A percentile compares a stretch with the other conserved stretches of the same genome.
phyloP scores from a whole-genome alignment of 2,888 invertebrate species.

The Anthoptus insignis region DNA sequence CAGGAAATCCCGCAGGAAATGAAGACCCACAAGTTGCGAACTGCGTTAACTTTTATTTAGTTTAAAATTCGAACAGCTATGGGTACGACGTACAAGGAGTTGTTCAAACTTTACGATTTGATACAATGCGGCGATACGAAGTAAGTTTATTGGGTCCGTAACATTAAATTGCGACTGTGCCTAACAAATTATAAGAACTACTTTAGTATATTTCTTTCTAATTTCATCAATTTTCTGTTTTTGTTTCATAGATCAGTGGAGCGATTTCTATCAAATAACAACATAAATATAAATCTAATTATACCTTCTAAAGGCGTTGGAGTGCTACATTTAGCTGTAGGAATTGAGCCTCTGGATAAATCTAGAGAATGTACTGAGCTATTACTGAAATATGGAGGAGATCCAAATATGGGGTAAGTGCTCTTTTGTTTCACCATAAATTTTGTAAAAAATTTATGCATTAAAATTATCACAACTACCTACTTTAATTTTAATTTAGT shows the following conservation, averaged over 20 bases:
- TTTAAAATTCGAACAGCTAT: conserved; percentile 66
- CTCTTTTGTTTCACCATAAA: not conserved
- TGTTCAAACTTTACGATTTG: conserved; percentile 88
- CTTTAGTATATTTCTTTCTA: not conserved
- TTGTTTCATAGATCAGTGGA: conserved; percentile 80
- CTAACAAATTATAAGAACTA: too few relatives aligned
- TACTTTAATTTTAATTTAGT: too few relatives aligned
- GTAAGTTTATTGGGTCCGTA: conserved; percentile 65
- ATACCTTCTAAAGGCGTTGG: conserved; percentile 91
- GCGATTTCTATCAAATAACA: conserved; percentile 70
- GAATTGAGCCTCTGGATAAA: conserved; percentile 89
- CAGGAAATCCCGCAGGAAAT: conserved; percentile 79
- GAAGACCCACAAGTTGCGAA: conserved; percentile 67
- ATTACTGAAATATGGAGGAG: conserved; percentile 90
- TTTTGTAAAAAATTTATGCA: not conserved
- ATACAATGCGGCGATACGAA: conserved; percentile 88
- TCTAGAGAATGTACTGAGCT: conserved; percentile 88
- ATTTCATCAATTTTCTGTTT: conserved; percentile 39
- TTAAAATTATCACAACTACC: too few relatives aligned
- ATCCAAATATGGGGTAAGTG: conserved; percentile 77
- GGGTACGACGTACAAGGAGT: conserved; percentile 75
- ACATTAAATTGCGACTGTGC: not conserved
- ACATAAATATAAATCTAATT: conserved; percentile 90
- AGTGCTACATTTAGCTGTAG: conserved; percentile 92
- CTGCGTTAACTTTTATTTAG: conserved; percentile 59